Evolutionary conservation across 2,113 vertebrate species (phyloP), one percentile per base, ranked within the genome.

Genomic region (Nerophis lumbriciformis): DNA sequence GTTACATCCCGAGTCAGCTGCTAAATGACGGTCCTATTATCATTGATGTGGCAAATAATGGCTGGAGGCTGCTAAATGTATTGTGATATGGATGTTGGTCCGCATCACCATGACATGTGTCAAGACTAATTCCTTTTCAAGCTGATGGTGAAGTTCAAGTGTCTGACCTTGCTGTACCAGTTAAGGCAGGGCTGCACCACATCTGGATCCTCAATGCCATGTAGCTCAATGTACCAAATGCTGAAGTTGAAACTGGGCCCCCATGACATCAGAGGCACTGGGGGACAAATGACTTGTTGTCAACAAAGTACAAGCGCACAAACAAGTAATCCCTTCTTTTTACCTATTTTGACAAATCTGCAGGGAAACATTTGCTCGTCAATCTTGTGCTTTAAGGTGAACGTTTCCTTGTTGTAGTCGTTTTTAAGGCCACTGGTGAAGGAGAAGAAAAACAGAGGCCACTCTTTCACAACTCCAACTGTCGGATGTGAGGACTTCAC

Each of bases 221-320:
- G 96, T 68, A 99, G 92, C 90, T 99, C 96, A 85, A 98, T 94
- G 88, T 96, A 99, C 97, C 97, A 99, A 89, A 99, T 99, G 88
- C 97, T 99, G 88, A 99, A 99, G 88, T 99, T 99, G 91, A 99
- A 99, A 91, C 97, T 99, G 58, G 97, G 97, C 61, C 97, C 97
- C 97, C 97, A 99, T 3, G 96, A 98, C 87, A 98, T 94, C 64
- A 99, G 93, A 82, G 97, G 96, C 89, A 99, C 96, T 99, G 80
- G 65, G 59, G 65, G 45, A 36, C 37, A 48, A 37, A 39, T 11
- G 36, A 21, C 28, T 28, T 53, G 8, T 11, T 5, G 9, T 28
- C 21, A 9, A 53, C 53, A 38, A 37, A 15, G 14, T 10, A 51
- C 16, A 1, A 15, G 13, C 15, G 16, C 14, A 16, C 8, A 21